Evolutionary conservation across 2,113 vertebrate genomes (phyloP), one percentile per base, ranked within the genome.

Genomic region (Lophotis ruficrista): DNA sequence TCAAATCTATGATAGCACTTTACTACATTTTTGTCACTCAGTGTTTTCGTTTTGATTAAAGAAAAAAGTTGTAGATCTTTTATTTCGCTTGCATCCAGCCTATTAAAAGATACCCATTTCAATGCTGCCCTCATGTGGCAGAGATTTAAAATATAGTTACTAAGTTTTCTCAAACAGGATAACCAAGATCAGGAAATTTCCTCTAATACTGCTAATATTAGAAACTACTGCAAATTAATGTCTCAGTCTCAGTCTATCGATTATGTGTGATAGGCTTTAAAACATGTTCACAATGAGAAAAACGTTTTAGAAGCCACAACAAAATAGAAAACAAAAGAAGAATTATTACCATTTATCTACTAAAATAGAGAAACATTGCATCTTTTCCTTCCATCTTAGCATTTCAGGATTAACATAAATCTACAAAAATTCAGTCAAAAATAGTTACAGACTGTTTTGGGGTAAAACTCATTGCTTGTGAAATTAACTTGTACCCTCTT

Each of bases 121-220:
- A 90, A 93, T 57, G 75, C 83, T 96, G 97, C 94, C 97, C 96
- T 95, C 97, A 43, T 0, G 61, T 79, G 96, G 90, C 75, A 87
- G 4, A 80, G 5, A 16, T 58, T n/a, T 50, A 53, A 71, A 68
- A 72, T 17, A 19, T 2, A 6, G 21, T 60, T 66, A 4, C 19
- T 41, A 19, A 2, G 7, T 6, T 38, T 68, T 54, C 47, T 71
- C 61, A 35, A 93, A 76, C 8, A n/a, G 31, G 31, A 35, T 28
- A 83, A 79, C 3, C 30, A 31, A 45, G 37, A 53, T 0, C 31
- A 41, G 54, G 13, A 76, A 93, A 57, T 71, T 16, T 56, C 19
- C 28, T 82, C 24, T 17, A 53, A 20, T 24, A 48, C 2, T 80
- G 50, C 24, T 48, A 61, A 60, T n/a, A 30, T 20, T 12, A 43